Evolutionary conservation across 2,113 vertebrate genomes (phyloP).

Genomic region (Caranx melampygus): DNA sequence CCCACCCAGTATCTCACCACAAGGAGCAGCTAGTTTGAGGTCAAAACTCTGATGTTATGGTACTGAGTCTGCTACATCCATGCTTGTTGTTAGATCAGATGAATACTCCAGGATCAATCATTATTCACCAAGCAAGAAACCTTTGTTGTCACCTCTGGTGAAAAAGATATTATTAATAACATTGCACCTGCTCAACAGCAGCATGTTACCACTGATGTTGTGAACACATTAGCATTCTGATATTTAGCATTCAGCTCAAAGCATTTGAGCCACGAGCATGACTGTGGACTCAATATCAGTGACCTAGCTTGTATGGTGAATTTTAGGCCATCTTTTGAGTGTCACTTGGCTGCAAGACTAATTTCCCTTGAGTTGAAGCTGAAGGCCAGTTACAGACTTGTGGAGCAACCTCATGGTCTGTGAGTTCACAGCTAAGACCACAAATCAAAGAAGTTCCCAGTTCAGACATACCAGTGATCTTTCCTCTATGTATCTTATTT

Average conservation of each 20-base stretch:
- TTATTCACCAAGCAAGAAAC: no score
- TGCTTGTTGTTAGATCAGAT: no score
- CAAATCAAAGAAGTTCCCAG: background rate
- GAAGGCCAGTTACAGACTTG: background rate
- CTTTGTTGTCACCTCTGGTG: no score
- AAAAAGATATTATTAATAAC: no score
- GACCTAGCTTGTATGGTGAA: background rate
- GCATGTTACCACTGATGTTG: background rate
- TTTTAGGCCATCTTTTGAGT: background rate
- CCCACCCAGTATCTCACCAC: conserved; percentile 4
- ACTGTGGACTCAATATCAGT: background rate
- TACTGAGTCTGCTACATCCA: no score
- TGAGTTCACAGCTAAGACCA: background rate
- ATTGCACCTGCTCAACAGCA: background rate
- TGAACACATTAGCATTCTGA: background rate
- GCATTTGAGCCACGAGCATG: background rate
- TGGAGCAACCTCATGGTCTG: background rate
- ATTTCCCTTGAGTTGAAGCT: background rate
- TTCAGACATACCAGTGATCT: background rate
- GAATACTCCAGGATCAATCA: no score
- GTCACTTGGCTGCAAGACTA: no score
- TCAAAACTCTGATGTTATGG: no score
- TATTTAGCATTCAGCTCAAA: background rate
- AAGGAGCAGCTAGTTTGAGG: conserved; percentile 3
- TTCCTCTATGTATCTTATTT: background rate